phyloP scores from a whole-genome alignment of 2,113 vertebrate genomes.

The Phyllostomus hastatus region DNA sequence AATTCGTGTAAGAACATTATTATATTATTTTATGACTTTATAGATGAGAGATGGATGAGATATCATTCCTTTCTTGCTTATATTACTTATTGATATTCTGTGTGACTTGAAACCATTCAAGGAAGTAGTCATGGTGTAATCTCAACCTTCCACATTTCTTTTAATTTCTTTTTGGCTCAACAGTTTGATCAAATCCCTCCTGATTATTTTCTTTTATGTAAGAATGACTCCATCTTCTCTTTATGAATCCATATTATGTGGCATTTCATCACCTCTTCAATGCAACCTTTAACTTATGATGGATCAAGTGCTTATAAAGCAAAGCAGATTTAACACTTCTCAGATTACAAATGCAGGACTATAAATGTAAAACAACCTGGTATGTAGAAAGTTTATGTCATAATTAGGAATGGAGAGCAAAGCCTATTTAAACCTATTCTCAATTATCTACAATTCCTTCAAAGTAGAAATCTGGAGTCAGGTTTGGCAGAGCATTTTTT shows the following conservation, averaged over 20 bases:
- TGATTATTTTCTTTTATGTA: background rate
- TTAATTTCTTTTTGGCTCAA: background rate
- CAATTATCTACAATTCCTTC: slow-evolving; percentile 28
- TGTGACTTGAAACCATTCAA: background rate
- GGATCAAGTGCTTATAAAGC: slow-evolving; percentile 36
- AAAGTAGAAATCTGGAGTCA: slow-evolving; percentile 38
- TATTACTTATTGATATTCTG: background rate
- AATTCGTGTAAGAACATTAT: background rate
- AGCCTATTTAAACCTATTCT: slow-evolving; percentile 11
- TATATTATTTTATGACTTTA: background rate
- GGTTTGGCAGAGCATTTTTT: slow-evolving; percentile 41
- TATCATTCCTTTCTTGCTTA: background rate
- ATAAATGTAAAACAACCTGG: slow-evolving; percentile 40
- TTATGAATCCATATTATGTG: background rate
- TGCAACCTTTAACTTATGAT: slow-evolving; percentile 19
- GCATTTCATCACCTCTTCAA: background rate
- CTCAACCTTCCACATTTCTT: background rate
- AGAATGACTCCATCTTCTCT: background rate
- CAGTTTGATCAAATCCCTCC: background rate
- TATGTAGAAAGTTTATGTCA: slow-evolving; percentile 36
- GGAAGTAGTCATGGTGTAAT: background rate
- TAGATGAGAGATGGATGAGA: background rate
- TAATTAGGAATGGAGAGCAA: slow-evolving; percentile 39
- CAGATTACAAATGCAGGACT: slow-evolving; percentile 39
- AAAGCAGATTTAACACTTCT: slow-evolving; percentile 58